Evolutionary conservation across 1,140 invertebrate genomes (phyloP), one percentile per base, ranked within the genome.

Genomic region (Papilio xuthus): DNA sequence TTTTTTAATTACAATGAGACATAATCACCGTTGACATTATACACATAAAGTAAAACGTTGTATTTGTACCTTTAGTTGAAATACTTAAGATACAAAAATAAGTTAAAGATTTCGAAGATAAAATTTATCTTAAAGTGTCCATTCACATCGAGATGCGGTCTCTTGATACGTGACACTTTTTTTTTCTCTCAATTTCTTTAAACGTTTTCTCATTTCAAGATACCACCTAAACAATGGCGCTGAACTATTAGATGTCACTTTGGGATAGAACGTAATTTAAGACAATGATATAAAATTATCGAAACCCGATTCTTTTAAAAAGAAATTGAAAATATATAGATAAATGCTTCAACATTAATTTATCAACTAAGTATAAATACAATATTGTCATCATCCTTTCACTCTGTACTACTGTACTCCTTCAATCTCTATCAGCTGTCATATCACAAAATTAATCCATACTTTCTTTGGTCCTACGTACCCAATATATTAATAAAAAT

Each of bases 211-310:
- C 13, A 67, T 67, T 67, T 67, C 26, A 67, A 67, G 60, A 67
- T 67, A 28, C 32, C 60, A 28, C 60, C 60, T 67, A 67, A 67
- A 67, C 60, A 67, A 67, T 67, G 26, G 26, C 60, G 60, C 28
- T 32, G 60, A 67, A 67, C 60, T 67, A 67, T 67, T 67, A 67
- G 60, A 67, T 67, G 60, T 67, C 60, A 67, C 60, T 67, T 67
- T 67, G 60, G 60, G 60, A 67, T 28, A 28, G 60, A 67, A 67
- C 26, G 60, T 67, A 67, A 67, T 28, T 67, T 67, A 67, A 67
- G 60, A 67, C 60, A 67, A 15, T 67, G 26, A 23, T 60, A 60
- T 23, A 28, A 28, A 32, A 63, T 4, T 60, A 26, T 60, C 20
- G 13, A 28, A 67, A 67, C 23, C 26, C 12, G 13, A 67, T 10